These are phyloP conservation scores for Ophiodon elongatus DNA, from an alignment of 2,113 vertebrate genomes.

Conservation along the genomic window DNA sequence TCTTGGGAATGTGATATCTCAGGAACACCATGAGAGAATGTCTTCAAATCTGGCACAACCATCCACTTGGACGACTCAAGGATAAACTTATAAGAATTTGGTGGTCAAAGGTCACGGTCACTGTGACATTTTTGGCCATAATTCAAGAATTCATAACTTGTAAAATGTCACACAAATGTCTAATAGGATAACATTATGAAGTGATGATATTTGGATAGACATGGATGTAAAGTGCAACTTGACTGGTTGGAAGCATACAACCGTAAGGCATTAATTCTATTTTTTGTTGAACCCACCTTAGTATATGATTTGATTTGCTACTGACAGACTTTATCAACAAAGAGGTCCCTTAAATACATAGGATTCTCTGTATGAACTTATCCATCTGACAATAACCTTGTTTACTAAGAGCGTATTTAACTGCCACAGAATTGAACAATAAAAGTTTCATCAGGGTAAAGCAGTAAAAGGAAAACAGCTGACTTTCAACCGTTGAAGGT, in stretches of 20 bases:
- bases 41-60: too few species aligned
- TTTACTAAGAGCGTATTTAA: slow-evolving; percentile 36
- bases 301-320: background rate
- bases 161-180: background rate
- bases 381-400: background rate
- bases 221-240: too few species aligned
- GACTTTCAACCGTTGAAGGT: slow-evolving; percentile 16
- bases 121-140: background rate
- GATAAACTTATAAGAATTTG: too few species aligned
- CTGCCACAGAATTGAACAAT: slow-evolving; percentile 32
- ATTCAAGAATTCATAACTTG: background rate
- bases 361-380: background rate
- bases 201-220: too few species aligned
- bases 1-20: too few species aligned
- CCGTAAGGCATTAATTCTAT: too few species aligned
- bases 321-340: background rate
- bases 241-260: too few species aligned
- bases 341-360: slow-evolving; percentile 8
- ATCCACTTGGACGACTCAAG: too few species aligned
- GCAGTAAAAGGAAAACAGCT: slow-evolving; percentile 20
- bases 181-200: background rate
- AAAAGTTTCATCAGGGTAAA: slow-evolving; percentile 55
- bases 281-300: background rate
- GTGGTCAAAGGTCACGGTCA: background rate
- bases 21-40: too few species aligned